phyloP scores from a whole-genome alignment of 2,888 invertebrate species.

The Tetropium fuscum region DNA sequence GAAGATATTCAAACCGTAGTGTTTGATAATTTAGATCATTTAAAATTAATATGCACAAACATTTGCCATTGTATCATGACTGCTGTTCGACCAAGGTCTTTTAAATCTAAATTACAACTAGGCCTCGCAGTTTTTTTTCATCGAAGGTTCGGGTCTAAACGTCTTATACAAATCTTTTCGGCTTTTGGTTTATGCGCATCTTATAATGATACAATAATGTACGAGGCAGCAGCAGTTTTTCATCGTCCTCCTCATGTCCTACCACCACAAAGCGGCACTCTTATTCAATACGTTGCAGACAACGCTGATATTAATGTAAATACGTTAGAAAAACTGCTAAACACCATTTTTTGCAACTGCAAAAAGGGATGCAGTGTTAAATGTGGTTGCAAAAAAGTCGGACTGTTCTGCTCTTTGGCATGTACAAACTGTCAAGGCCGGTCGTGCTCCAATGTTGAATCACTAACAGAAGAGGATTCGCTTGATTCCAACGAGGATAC shows the following conservation, averaged over 20 bases:
- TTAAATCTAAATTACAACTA: constrained; percentile 53
- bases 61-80: constrained; percentile 30
- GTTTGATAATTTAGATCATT: constrained; percentile 49
- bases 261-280: constrained; percentile 45
- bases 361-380: too few species aligned
- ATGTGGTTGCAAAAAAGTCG: too few species aligned
- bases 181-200: constrained; percentile 45
- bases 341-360: too few species aligned
- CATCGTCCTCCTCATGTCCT: constrained; percentile 45
- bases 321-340: too few species aligned
- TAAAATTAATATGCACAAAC: constrained; percentile 41
- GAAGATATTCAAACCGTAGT: too few species aligned
- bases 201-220: constrained; percentile 46
- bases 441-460: too few species aligned
- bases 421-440: too few species aligned
- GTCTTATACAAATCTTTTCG: constrained; percentile 42
- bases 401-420: too few species aligned
- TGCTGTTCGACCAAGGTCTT: constrained; percentile 1
- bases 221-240: constrained; percentile 47
- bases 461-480: too few species aligned
- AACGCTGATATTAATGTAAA: constrained; percentile 55
- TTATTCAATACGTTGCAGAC: constrained; percentile 52
- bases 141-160: constrained; percentile 44
- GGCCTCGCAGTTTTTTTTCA: constrained; percentile 61
- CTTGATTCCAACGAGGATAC: too few species aligned